A percentile compares a stretch with the other conserved stretches of the same genome.
Evolutionary conservation across 1,140 invertebrate genomes (phyloP).

Genomic region (Triops longicaudatus): DNA sequence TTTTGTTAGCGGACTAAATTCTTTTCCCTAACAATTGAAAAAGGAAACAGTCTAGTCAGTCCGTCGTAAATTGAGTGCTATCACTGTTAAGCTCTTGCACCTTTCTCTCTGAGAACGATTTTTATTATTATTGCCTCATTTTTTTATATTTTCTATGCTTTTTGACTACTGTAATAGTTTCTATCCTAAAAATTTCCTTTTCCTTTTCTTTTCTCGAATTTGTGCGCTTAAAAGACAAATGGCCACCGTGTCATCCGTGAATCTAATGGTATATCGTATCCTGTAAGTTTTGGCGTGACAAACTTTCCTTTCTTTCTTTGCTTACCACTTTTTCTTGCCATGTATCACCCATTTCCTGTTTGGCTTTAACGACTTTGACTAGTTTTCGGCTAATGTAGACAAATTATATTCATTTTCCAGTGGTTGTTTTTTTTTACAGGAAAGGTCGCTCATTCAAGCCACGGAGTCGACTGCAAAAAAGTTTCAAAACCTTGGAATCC

Average conservation of each 20-base stretch:
- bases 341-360: slow-evolving; percentile 3
- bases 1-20: too few relatives aligned
- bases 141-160: too few relatives aligned
- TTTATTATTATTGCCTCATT: too few relatives aligned
- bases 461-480: slow-evolving; percentile 54
- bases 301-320: slow-evolving; percentile 34
- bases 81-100: too few relatives aligned
- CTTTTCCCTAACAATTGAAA: too few relatives aligned
- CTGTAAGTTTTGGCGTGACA: slow-evolving; percentile 62
- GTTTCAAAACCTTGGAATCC: slow-evolving; percentile 75
- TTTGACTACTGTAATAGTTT: too few relatives aligned
- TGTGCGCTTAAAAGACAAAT: slow-evolving; percentile 60
- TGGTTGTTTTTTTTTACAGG: slow-evolving; percentile 47
- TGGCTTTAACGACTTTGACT: background rate
- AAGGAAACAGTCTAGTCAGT: too few relatives aligned
- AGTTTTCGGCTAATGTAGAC: slow-evolving; percentile 16
- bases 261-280: slow-evolving; percentile 78
- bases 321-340: background rate
- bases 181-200: background rate
- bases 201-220: slow-evolving; percentile 22
- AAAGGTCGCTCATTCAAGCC: slow-evolving; percentile 83
- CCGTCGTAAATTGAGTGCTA: too few relatives aligned
- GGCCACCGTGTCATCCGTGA: slow-evolving; percentile 78
- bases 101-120: too few relatives aligned
- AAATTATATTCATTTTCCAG: slow-evolving; percentile 17